These are phyloP conservation scores for Hedya salicella DNA, from an alignment of 2,888 invertebrate genomes.

Conservation along the genomic window DNA sequence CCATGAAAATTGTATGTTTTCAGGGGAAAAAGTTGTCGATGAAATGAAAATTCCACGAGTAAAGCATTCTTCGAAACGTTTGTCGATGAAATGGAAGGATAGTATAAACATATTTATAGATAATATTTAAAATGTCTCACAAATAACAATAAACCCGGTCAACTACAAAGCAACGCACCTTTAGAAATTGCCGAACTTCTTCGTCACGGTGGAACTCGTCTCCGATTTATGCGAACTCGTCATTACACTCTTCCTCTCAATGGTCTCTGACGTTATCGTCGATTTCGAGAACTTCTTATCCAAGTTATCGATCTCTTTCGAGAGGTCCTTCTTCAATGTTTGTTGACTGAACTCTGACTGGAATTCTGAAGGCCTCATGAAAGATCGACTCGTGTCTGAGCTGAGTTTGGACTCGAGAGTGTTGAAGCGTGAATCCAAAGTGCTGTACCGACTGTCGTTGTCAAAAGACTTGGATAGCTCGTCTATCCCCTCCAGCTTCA, in stretches of 20 bases:
- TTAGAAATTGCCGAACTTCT: constrained; percentile 81
- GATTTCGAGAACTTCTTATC: constrained; percentile 88
- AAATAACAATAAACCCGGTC: constrained; percentile 22
- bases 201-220: constrained; percentile 83
- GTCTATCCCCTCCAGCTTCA: constrained; percentile 79
- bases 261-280: constrained; percentile 88
- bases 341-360: constrained; percentile 63
- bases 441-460: constrained; percentile 79
- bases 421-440: constrained; percentile 76
- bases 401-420: constrained; percentile 77
- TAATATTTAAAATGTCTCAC: no score
- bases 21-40: no score
- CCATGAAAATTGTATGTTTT: no score
- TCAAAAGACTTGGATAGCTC: constrained; percentile 82
- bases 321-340: constrained; percentile 71
- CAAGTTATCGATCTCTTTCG: constrained; percentile 83
- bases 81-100: no score
- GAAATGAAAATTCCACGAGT: no score
- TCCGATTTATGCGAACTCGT: constrained; percentile 86
- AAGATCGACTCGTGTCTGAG: constrained; percentile 79
- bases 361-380: constrained; percentile 82
- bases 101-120: no score
- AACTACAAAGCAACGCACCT: constrained; percentile 57
- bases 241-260: constrained; percentile 88
- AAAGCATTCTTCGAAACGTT: no score